A percentile compares a stretch with the other conserved stretches of the same genome.
phyloP scores from a whole-genome alignment of 2,797 vertebrate genomes.

The Typhlichthys subterraneus region DNA sequence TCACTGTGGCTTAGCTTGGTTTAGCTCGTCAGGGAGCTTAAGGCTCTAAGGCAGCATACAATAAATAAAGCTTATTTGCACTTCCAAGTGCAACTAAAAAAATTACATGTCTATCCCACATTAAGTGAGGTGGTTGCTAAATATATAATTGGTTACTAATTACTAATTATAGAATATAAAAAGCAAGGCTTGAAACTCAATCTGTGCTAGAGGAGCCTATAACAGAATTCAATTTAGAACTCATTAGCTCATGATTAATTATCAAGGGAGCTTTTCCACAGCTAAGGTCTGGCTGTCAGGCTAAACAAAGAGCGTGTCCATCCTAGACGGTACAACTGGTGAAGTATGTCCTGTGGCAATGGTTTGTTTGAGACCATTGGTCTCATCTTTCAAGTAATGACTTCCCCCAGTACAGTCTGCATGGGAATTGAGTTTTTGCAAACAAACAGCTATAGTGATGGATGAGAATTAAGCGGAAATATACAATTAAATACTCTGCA shows the following conservation, averaged over 20 bases:
- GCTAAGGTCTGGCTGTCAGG: slow-evolving; percentile 18
- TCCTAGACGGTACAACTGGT: slow-evolving; percentile 27
- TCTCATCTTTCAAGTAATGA: slow-evolving; percentile 56
- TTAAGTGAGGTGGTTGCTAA: neutral
- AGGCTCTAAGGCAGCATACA: slow-evolving; percentile 57
- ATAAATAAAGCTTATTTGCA: slow-evolving; percentile 69
- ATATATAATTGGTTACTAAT: neutral
- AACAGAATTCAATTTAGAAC: neutral
- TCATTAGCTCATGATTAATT: slow-evolving; percentile 25
- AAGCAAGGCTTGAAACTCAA: neutral
- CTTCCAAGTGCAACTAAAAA: slow-evolving; percentile 44
- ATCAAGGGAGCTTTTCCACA: slow-evolving; percentile 17
- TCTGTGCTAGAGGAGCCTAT: no score
- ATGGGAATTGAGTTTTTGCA: slow-evolving; percentile 60
- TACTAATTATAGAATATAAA: neutral
- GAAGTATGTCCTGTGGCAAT: slow-evolving; percentile 15
- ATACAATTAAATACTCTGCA: slow-evolving; percentile 16
- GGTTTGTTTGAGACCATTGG: neutral
- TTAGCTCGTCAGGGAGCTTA: slow-evolving; percentile 53
- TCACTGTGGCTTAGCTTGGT: slow-evolving; percentile 41
- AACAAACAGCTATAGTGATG: slow-evolving; percentile 20
- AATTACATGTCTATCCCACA: neutral
- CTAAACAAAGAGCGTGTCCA: slow-evolving; percentile 11
- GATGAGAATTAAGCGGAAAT: slow-evolving; percentile 35
- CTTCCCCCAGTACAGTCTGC: slow-evolving; percentile 35